Evolutionary conservation across 2,797 vertebrate species (phyloP).

Genomic region (Cetoscarus ocellatus): DNA sequence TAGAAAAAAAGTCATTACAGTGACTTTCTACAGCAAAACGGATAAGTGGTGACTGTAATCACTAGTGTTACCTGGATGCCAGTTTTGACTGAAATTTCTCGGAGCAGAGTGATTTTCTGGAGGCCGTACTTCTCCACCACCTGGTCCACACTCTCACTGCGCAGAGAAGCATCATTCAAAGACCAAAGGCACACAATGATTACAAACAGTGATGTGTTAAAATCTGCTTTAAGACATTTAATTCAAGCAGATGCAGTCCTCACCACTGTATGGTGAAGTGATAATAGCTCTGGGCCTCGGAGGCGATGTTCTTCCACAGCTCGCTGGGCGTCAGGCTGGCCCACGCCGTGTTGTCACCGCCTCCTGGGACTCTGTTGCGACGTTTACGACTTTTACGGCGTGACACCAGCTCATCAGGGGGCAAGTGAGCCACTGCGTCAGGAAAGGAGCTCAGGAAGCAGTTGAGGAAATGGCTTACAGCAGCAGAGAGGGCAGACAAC

Average conservation of each 20-base stretch:
- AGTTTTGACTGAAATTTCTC: constrained; percentile 97
- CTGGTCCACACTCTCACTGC: constrained; percentile 95
- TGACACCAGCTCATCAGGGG: constrained; percentile 94
- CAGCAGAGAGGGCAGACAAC: constrained; percentile 94
- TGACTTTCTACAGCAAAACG: background rate
- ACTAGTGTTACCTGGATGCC: constrained; percentile 91
- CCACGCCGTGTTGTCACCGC: constrained; percentile 95
- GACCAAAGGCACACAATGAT: constrained; percentile 2
- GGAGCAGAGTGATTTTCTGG: constrained; percentile 94
- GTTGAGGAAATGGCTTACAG: constrained; percentile 98
- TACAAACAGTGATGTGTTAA: no score
- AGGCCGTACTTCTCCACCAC: constrained; percentile 92
- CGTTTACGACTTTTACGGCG: constrained; percentile 95
- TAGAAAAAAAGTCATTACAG: background rate
- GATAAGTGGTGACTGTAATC: background rate
- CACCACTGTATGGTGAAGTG: constrained; percentile 93
- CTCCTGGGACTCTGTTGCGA: constrained; percentile 92
- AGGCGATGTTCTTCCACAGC: constrained; percentile 95
- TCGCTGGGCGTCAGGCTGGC: constrained; percentile 94
- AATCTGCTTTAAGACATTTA: constrained; percentile 56
- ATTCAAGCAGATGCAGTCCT: constrained; percentile 33
- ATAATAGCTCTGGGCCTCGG: constrained; percentile 93
- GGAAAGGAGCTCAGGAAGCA: constrained; percentile 98
- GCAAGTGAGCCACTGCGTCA: constrained; percentile 95
- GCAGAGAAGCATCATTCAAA: background rate